phyloP scores from a whole-genome alignment of 2,113 vertebrate species.

The Syrmaticus mikado region DNA sequence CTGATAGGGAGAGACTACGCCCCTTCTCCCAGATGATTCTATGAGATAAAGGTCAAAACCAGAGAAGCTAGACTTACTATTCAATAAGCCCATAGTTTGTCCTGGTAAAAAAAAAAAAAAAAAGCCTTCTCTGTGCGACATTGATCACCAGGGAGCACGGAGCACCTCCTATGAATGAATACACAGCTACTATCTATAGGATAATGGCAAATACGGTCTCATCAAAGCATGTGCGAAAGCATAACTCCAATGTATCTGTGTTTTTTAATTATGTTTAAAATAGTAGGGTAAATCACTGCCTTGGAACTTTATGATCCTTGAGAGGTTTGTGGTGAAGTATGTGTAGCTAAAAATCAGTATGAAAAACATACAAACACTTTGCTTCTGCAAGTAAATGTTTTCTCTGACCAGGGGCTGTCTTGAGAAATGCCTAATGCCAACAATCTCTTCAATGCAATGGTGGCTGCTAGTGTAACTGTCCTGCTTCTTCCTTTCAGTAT shows the following conservation, averaged over 20 bases:
- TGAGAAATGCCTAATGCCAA: background rate
- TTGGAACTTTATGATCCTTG: background rate
- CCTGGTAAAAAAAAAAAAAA: background rate
- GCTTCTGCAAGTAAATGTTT: background rate
- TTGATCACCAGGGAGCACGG: background rate
- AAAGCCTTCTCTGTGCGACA: background rate
- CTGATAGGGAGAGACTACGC: background rate
- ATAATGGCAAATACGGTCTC: background rate
- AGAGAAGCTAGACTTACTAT: constrained; percentile 3
- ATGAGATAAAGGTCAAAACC: constrained; percentile 3
- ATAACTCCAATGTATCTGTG: background rate
- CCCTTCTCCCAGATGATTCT: background rate
- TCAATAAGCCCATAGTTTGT: background rate
- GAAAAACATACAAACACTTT: background rate
- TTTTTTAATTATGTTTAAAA: background rate
- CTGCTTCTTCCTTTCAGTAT: background rate
- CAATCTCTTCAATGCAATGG: background rate
- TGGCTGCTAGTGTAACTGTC: background rate
- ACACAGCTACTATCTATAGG: background rate
- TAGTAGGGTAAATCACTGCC: background rate
- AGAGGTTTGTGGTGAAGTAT: background rate
- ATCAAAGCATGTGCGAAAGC: background rate
- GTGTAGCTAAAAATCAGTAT: constrained; percentile 1
- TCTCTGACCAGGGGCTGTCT: background rate
- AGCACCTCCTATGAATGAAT: background rate